Evolutionary conservation across 1,140 invertebrate genomes (phyloP).

Genomic region (Pseudoatta argentina): DNA sequence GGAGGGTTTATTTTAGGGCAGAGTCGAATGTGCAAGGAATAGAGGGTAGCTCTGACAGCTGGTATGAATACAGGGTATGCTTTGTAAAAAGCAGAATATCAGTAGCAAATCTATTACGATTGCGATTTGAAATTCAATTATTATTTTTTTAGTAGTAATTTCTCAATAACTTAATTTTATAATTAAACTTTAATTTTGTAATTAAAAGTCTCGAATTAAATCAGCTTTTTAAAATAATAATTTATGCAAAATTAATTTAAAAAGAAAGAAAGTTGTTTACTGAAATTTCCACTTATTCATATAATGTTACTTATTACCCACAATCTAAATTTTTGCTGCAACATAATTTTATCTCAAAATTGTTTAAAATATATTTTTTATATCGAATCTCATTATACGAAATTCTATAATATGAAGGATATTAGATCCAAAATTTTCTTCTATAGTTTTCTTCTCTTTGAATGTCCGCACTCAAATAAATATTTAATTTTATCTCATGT

Average conservation of each 20-base stretch:
- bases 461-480: not conserved
- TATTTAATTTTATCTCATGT: conserved; percentile 4
- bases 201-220: conserved; percentile 6
- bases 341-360: not conserved
- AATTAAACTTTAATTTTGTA: conserved; percentile 26
- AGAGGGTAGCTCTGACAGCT: conserved; percentile 52
- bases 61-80: conserved; percentile 24
- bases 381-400: not conserved
- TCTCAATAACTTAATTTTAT: not conserved
- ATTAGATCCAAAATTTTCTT: not conserved
- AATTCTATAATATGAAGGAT: not conserved
- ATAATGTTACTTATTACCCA: not conserved
- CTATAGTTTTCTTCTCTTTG: not conserved
- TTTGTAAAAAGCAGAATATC: not conserved
- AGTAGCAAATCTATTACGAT: not conserved
- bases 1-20: conserved; percentile 34
- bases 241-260: conserved; percentile 1
- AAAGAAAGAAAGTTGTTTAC: not conserved
- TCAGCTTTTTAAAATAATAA: not conserved
- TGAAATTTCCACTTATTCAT: not conserved
- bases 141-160: conserved; percentile 16
- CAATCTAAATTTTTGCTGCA: not conserved
- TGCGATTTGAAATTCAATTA: conserved; percentile 11
- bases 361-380: conserved; percentile 1
- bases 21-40: conserved; percentile 6